Percentiles rank a stretch among this genome's conserved stretches.
Conservation (phyloP, 2,113 vertebrate genomes). For the Zosterops pallidus region DNA sequence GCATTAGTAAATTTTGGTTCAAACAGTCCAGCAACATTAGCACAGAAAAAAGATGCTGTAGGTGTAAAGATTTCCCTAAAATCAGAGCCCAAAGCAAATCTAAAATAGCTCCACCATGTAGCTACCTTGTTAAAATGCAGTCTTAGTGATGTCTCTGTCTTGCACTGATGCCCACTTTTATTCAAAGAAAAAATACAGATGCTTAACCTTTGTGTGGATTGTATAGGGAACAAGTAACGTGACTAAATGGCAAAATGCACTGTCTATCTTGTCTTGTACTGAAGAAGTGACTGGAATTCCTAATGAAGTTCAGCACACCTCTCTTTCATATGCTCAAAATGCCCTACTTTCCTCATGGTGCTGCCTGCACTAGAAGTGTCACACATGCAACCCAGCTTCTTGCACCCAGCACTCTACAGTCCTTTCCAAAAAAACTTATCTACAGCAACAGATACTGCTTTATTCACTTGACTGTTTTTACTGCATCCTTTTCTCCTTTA, state of each 20-base stretch:
- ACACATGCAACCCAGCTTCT: background rate
- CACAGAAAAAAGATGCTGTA: background rate
- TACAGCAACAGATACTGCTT: background rate
- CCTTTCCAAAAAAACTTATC: background rate
- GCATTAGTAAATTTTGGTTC: background rate
- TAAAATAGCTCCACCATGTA: background rate
- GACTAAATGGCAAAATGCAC: conserved; percentile 2
- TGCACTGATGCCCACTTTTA: conserved; percentile 9
- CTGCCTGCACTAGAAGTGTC: background rate
- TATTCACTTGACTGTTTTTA: background rate
- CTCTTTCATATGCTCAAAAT: background rate
- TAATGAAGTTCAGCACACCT: conserved; percentile 43
- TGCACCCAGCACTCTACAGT: background rate
- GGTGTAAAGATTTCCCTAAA: no score
- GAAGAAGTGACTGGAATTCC: conserved; percentile 8
- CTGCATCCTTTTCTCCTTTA: background rate
- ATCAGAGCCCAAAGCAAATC: background rate
- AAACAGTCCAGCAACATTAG: background rate
- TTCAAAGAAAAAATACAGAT: conserved; percentile 12
- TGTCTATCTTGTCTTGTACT: conserved; percentile 9
- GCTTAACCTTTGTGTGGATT: conserved; percentile 13
- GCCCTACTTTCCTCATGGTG: conserved; percentile 30
- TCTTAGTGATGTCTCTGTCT: background rate
- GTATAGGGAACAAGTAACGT: background rate
- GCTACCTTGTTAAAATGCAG: conserved; percentile 4